These are phyloP conservation scores for Desmodus rotundus DNA, from an alignment of 2,113 vertebrate species.

Conservation along the genomic window DNA sequence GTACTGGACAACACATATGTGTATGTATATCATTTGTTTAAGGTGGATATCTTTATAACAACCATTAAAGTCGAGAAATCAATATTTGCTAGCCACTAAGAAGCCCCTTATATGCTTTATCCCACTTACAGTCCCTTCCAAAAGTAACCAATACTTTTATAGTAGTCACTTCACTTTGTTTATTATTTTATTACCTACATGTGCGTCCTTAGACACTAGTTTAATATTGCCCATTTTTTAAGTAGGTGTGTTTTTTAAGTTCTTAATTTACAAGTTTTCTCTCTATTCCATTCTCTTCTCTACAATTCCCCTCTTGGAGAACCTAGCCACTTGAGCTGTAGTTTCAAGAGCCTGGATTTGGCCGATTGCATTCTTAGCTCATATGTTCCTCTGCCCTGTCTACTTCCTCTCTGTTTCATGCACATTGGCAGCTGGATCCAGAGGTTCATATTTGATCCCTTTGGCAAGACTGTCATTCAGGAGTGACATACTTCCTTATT, in stretches of 20 bases:
- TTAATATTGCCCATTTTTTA: background rate
- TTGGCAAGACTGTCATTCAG: background rate
- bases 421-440: background rate
- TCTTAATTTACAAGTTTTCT: background rate
- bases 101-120: background rate
- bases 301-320: background rate
- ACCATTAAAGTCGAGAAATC: background rate
- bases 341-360: background rate
- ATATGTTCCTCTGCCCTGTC: background rate
- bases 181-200: background rate
- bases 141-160: background rate
- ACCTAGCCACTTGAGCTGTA: background rate
- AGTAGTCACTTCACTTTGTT: background rate
- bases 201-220: background rate
- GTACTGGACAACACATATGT: background rate
- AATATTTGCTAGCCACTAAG: background rate
- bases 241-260: background rate
- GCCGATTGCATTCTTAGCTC: background rate
- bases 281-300: background rate
- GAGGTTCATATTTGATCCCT: background rate
- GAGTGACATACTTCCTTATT: background rate
- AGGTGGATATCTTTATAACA: background rate
- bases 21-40: background rate
- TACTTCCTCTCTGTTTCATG: background rate
- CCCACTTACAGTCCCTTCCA: background rate